phyloP scores from a whole-genome alignment of 2,888 invertebrate genomes.

The Endotricha flammealis region DNA sequence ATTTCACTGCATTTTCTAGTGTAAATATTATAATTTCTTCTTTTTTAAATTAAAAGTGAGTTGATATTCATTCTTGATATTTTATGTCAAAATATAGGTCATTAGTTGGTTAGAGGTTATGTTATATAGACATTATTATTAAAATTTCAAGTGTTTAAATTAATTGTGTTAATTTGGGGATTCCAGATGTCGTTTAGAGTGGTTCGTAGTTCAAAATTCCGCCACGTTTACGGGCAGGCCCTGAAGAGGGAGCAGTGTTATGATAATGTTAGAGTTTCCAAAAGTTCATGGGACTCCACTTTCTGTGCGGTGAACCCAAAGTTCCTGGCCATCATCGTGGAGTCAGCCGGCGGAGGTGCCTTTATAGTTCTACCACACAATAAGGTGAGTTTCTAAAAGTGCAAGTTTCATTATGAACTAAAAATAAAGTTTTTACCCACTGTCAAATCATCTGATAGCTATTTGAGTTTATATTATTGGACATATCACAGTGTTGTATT shows the following conservation, averaged over 20 bases:
- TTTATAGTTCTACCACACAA: slow-evolving; percentile 96
- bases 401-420: too few relatives aligned
- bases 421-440: too few relatives aligned
- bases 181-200: slow-evolving; percentile 96
- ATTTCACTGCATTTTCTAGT: slow-evolving; percentile 67
- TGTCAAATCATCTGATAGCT: too few relatives aligned
- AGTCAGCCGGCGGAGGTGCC: slow-evolving; percentile 97
- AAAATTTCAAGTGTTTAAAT: slow-evolving; percentile 49
- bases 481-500: too few relatives aligned
- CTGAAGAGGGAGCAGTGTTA: slow-evolving; percentile 97
- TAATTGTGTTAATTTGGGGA: slow-evolving; percentile 55
- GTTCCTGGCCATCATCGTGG: slow-evolving; percentile 97
- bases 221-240: slow-evolving; percentile 95
- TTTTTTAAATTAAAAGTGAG: slow-evolving; percentile 66
- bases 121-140: slow-evolving; percentile 57
- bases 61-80: slow-evolving; percentile 41
- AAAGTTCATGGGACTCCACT: slow-evolving; percentile 98
- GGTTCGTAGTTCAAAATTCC: slow-evolving; percentile 98
- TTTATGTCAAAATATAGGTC: slow-evolving; percentile 75
- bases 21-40: slow-evolving; percentile 57
- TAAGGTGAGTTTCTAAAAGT: slow-evolving; percentile 91
- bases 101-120: slow-evolving; percentile 68
- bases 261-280: slow-evolving; percentile 97
- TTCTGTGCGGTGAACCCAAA: slow-evolving; percentile 99
- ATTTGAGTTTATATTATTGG: too few relatives aligned